phyloP scores from a whole-genome alignment of 2,113 vertebrate species.

The Brachyhypopomus occidentalis region DNA sequence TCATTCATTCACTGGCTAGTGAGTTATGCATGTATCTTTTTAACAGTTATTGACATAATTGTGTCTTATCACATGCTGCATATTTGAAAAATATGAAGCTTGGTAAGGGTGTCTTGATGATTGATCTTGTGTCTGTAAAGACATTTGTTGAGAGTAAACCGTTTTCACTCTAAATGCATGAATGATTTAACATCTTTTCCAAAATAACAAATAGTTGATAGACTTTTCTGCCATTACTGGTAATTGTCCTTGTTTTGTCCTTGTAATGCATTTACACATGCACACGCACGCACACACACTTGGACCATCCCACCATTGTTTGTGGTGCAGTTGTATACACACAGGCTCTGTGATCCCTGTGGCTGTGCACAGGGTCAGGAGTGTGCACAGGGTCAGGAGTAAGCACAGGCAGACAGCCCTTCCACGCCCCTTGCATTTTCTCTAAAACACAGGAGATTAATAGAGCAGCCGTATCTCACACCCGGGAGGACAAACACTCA shows the following conservation, averaged over 20 bases:
- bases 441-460: conserved; percentile 62
- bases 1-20: conserved; percentile 20
- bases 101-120: neutral
- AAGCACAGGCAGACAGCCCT: conserved; percentile 52
- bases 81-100: neutral
- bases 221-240: conserved; percentile 37
- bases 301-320: conserved; percentile 37
- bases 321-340: conserved; percentile 27
- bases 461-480: conserved; percentile 57
- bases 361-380: conserved; percentile 24
- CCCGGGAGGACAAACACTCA: conserved; percentile 53
- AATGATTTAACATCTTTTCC: neutral
- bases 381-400: conserved; percentile 27
- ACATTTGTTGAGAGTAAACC: neutral
- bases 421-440: conserved; percentile 55
- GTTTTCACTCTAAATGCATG: neutral
- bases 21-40: neutral
- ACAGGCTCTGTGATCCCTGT: conserved; percentile 50
- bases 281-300: conserved; percentile 23
- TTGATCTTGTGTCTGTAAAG: neutral
- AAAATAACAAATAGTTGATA: neutral
- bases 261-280: neutral
- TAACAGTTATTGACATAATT: neutral
- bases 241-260: conserved; percentile 14
- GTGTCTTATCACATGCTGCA: neutral